Evolutionary conservation across 2,797 vertebrate species (phyloP), one percentile per base, ranked within the genome.

Genomic region (Sebastes minor): DNA sequence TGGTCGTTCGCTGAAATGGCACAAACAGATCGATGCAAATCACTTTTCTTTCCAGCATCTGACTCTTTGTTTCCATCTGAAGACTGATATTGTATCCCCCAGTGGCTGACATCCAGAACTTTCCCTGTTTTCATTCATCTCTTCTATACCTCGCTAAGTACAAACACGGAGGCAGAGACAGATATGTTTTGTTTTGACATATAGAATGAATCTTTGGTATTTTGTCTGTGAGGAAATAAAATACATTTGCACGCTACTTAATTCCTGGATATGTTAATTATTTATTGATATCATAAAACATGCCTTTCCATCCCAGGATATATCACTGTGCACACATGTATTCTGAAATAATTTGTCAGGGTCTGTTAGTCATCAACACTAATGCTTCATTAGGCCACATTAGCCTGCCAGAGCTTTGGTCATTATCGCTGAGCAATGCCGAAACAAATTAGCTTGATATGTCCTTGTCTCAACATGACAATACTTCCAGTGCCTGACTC

Each of bases 1-100:
- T 46, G 30, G 33, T 55, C 10, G 5, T 70, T 33, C 0, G 12
- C 49, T 76, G 66, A 85, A 90, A 88, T 55, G 78, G 60, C 55
- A 82, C 61, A 84, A 90, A 90, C 83, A 84, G 88, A 91, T 94
- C 88, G 23, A 92, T 91, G 79, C n/a, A 67, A 78, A 90, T 49
- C 42, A 55, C 84, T 63, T 82, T 78, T 80, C 53, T 61, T 33
- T 72, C 27, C 72, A 78, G 71, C 83, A 30, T 80, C 71, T 28
- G 42, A 28, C 52, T 63, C 20, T 64, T 74, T 82, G 76, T 80
- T 80, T 80, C 76, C 85, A 61, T 78, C 57, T 71, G 60, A 79
- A 75, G 60, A 38, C 49, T 25, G 35, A 71, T 35, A 65, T 11
- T 38, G 2, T 62, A n/a, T 83, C 66, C 82, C 82, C 4, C 13